Percentiles rank a stretch among this genome's conserved stretches.
Evolutionary conservation across 2,888 invertebrate genomes (phyloP).

Genomic region (Mimumesa dahlbomi): DNA sequence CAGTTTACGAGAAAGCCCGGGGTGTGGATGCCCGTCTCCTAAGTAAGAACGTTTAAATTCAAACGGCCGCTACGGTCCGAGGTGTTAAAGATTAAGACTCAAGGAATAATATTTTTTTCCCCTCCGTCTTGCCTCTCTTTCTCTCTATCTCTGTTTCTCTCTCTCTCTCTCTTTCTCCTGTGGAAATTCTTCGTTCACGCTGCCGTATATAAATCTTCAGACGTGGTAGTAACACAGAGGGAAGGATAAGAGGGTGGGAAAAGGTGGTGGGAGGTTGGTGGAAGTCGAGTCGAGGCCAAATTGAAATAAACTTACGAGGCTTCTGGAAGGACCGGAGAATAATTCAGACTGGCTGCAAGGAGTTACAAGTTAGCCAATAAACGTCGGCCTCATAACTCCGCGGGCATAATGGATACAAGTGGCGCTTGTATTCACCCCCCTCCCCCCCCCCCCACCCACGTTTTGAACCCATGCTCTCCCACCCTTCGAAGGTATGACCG

Average conservation of each 20-base stretch:
- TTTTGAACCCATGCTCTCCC: constrained; percentile 3
- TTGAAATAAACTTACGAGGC: constrained; percentile 71
- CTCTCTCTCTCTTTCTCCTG: constrained; percentile 5
- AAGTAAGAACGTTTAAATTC: constrained; percentile 55
- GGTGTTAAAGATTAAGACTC: constrained; percentile 57
- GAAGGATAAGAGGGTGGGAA: constrained; percentile 18
- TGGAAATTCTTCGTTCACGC: constrained; percentile 42
- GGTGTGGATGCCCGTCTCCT: constrained; percentile 2
- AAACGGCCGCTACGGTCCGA: constrained; percentile 48
- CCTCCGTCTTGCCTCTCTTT: background rate
- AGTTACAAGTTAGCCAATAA: constrained; percentile 73
- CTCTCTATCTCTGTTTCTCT: constrained; percentile 5
- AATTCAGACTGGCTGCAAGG: constrained; percentile 65
- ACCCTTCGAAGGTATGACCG: constrained; percentile 12
- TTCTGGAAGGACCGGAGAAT: constrained; percentile 65
- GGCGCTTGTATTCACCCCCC: constrained; percentile 43
- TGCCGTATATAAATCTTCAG: constrained; percentile 57
- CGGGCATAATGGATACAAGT: constrained; percentile 68
- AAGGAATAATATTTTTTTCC: constrained; percentile 19
- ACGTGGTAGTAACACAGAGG: constrained; percentile 16
- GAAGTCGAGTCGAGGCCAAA: constrained; percentile 56
- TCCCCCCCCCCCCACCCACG: background rate
- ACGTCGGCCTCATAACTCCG: constrained; percentile 72
- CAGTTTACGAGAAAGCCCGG: constrained; percentile 35
- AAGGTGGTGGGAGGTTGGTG: constrained; percentile 18